Evolutionary conservation across 2,888 invertebrate species (phyloP).

Genomic region (Dynastes maya): DNA sequence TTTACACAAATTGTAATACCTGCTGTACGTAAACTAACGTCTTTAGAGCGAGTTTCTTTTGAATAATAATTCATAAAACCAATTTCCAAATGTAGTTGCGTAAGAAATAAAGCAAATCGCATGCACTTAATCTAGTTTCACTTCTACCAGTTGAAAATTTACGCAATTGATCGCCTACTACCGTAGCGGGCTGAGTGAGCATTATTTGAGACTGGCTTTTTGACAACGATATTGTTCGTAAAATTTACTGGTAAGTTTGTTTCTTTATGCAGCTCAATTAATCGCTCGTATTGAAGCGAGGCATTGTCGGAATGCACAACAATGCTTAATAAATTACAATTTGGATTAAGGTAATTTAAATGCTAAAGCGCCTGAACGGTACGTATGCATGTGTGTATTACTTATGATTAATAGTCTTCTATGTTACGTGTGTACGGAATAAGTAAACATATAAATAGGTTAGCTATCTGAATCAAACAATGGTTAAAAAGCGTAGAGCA

Average conservation of each 20-base stretch:
- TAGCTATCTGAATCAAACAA: constrained; percentile 24
- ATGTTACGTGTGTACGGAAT: constrained; percentile 1
- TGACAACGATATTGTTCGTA: constrained; percentile 20
- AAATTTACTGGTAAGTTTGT: constrained; percentile 13
- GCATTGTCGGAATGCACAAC: constrained; percentile 28
- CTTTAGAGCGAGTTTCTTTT: no score
- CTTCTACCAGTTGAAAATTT: not conserved
- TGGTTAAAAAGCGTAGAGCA: constrained; percentile 17
- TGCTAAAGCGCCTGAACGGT: constrained; percentile 16
- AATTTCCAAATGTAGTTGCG: not conserved
- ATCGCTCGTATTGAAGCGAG: constrained; percentile 6
- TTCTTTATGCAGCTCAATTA: constrained; percentile 37
- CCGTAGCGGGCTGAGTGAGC: not conserved
- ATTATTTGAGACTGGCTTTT: constrained; percentile 1
- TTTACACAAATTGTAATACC: no score
- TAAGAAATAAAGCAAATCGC: not conserved
- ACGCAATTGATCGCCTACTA: not conserved
- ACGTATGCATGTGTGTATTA: constrained; percentile 1
- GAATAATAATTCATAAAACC: not conserved
- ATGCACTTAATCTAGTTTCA: constrained; percentile 16
- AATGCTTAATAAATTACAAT: constrained; percentile 40
- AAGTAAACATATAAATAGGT: not conserved
- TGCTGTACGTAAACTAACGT: no score
- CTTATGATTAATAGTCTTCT: constrained; percentile 36
- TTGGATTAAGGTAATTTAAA: constrained; percentile 32